Evolutionary conservation across 2,113 vertebrate genomes (phyloP), one percentile per base, ranked within the genome.

Genomic region (Tautogolabrus adspersus): DNA sequence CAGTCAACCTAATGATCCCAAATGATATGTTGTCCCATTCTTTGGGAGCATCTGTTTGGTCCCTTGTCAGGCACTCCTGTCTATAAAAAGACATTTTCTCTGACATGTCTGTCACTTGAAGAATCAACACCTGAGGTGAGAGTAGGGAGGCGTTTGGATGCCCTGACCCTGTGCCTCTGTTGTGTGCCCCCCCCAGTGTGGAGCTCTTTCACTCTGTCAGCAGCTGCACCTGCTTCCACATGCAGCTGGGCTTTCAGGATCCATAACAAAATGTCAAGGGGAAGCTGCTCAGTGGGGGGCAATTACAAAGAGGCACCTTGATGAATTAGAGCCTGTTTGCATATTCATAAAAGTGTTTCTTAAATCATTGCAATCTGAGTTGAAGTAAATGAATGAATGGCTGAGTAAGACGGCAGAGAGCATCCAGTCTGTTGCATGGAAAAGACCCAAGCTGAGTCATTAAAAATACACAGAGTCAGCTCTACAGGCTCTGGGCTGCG

Each of bases 51-150:
- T 18, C 47, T 34, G 71, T 77, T 73, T 19, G 7, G 13, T 60
- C 64, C 15, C 75, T 55, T 42, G 44, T 38, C 37, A 21, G 52
- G 22, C 38, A 21, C 65, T 60, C 8, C 34, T 15, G 15, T 67
- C 37, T 7, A 49, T 54, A 66, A 15, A 38, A 44, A 72, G 42
- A 59, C 62, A 10, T 75, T 71, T 84, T 67, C 62, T 77, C 16
- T 72, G 57, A 64, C 56, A 56, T 75, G 70, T 63, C 62, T 71
- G 49, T 79, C 62, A 75, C 76, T 79, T 83, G 54, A 49, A 64
- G 44, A 79, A 60, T 44, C 5, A 40, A 82, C 88, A 88, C 87
- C 87, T 87, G 92, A 88, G 83, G 85, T 82, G 59, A 10, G 55
- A 22, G 3, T 23, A 73, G 72, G 54, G 67, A 47, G 74, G 84